Evolutionary conservation across 2,888 invertebrate species (phyloP).

Genomic region (Sipha maydis): DNA sequence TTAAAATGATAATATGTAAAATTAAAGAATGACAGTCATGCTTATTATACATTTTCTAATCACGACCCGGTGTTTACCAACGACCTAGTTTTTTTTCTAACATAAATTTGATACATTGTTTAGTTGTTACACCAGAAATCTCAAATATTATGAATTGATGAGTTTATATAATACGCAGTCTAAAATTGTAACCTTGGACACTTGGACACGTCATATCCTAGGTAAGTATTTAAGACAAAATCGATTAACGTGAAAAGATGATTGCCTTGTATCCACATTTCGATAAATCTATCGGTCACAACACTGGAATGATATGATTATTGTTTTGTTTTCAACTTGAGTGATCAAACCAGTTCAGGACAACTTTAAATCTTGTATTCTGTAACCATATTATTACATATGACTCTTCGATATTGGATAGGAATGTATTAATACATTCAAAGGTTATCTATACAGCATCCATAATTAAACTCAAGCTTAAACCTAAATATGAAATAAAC

Average conservation of each 20-base stretch:
- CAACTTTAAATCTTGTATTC: too few relatives aligned
- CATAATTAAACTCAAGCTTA: too few relatives aligned
- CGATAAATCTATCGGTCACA: not conserved
- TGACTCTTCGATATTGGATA: too few relatives aligned
- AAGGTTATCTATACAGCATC: too few relatives aligned
- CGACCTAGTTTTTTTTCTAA: not conserved
- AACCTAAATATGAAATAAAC: too few relatives aligned
- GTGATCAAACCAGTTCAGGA: not conserved
- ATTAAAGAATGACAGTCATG: too few relatives aligned
- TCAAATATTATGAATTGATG: not conserved
- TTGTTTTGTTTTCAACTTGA: not conserved
- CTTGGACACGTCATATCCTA: not conserved
- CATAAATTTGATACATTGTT: not conserved
- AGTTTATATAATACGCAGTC: not conserved
- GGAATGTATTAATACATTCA: too few relatives aligned
- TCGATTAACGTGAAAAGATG: not conserved
- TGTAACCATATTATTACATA: too few relatives aligned
- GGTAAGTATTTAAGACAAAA: not conserved
- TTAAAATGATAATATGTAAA: too few relatives aligned
- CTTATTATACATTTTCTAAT: not conserved
- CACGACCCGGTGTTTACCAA: not conserved
- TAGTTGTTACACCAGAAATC: not conserved
- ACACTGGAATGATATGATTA: not conserved
- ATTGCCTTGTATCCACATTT: conserved; percentile 44
- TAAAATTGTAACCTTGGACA: not conserved